Evolutionary conservation across 2,113 vertebrate species (phyloP).

Genomic region (Salvelinus sp.): DNA sequence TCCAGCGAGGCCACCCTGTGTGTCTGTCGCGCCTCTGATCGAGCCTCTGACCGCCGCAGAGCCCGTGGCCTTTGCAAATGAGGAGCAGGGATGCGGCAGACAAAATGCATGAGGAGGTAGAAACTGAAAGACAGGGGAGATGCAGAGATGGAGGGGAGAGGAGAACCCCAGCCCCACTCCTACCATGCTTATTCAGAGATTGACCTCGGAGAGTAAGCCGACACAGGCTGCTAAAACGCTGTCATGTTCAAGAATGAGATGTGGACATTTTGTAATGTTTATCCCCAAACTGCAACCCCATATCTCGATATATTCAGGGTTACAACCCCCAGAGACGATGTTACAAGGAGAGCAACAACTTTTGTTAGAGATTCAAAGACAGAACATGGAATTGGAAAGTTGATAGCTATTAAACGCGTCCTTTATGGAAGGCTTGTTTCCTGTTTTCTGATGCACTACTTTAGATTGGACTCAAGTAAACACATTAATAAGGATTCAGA

Average conservation of each 20-base stretch:
- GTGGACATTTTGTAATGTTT: slow-evolving; percentile 49
- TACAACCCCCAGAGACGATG: neutral
- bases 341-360: neutral
- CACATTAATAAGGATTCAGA: slow-evolving; percentile 29
- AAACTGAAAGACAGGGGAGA: slow-evolving; percentile 17
- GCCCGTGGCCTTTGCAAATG: slow-evolving; percentile 64
- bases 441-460: slow-evolving; percentile 32
- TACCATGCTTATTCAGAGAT: slow-evolving; percentile 61
- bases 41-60: slow-evolving; percentile 35
- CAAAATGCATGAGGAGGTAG: slow-evolving; percentile 34
- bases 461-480: slow-evolving; percentile 33
- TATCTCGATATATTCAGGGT: neutral
- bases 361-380: slow-evolving; percentile 24
- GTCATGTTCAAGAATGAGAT: slow-evolving; percentile 64
- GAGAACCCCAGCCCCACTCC: slow-evolving; percentile 11
- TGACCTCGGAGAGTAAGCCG: slow-evolving; percentile 4
- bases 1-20: slow-evolving; percentile 21
- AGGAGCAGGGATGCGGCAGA: slow-evolving; percentile 43
- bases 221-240: slow-evolving; percentile 29
- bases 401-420: slow-evolving; percentile 54
- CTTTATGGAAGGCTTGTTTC: slow-evolving; percentile 34
- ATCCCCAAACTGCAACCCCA: slow-evolving; percentile 22
- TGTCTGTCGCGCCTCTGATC: slow-evolving; percentile 51
- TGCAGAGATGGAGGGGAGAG: slow-evolving; percentile 24
- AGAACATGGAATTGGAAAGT: slow-evolving; percentile 9